Evolutionary conservation across 2,797 vertebrate genomes (phyloP).

Genomic region (Tympanoctomys barrerae): DNA sequence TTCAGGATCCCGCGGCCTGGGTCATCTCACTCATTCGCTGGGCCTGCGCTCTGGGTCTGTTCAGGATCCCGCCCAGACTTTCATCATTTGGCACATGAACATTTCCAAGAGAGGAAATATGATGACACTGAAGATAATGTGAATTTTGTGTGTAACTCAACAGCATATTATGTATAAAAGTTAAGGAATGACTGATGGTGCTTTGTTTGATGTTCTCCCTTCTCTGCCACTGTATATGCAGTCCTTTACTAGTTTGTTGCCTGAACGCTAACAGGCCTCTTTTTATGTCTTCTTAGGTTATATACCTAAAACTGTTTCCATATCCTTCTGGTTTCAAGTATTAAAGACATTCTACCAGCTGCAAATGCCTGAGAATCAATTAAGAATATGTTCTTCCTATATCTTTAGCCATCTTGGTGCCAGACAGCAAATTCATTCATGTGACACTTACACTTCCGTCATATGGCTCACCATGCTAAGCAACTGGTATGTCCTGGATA

Average conservation of each 20-base stretch:
- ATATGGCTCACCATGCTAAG: conserved; percentile 42
- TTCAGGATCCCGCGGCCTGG: too few species aligned
- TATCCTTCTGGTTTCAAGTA: conserved; percentile 22
- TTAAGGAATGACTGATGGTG: not conserved
- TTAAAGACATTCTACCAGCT: not conserved
- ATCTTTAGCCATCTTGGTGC: conserved; percentile 10
- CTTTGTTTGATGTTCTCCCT: not conserved
- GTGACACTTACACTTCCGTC: not conserved
- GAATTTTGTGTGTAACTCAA: not conserved
- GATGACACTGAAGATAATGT: not conserved
- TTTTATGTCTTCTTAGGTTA: not conserved
- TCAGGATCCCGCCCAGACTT: too few species aligned
- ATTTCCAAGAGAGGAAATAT: not conserved
- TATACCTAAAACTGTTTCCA: not conserved
- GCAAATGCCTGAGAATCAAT: not conserved
- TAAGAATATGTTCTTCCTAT: not conserved
- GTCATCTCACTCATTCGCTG: too few species aligned
- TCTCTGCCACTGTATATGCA: not conserved
- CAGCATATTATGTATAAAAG: not conserved
- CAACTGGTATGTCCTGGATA: not conserved
- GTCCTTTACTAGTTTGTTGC: not conserved
- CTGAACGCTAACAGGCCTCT: not conserved
- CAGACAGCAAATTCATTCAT: conserved; percentile 10
- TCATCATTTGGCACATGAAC: not conserved
- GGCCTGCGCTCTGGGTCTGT: too few species aligned